Evolutionary conservation across 2,113 vertebrate species (phyloP).

Genomic region (Amphiprion ocellaris): DNA sequence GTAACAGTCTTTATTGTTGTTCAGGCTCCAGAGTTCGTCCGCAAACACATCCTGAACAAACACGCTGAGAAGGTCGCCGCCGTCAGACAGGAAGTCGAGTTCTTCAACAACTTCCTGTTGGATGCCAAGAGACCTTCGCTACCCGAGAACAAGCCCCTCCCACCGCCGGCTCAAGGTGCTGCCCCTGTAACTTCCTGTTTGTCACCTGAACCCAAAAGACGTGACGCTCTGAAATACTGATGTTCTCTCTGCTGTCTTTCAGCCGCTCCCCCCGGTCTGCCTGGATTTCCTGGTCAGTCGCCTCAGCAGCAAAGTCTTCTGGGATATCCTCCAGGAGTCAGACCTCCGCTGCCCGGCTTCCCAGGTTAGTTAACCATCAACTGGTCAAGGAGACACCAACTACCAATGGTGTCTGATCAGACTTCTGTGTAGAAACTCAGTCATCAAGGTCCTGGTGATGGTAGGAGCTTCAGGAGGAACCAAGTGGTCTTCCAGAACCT

Average conservation of each 20-base stretch:
- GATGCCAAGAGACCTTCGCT: conserved; percentile 91
- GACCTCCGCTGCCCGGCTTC: conserved; percentile 78
- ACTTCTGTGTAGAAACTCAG: no score
- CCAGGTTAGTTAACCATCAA: conserved; percentile 47
- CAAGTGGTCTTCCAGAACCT: no score
- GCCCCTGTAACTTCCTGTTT: not conserved
- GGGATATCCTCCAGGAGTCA: conserved; percentile 86
- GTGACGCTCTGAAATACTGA: no score
- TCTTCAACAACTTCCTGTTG: conserved; percentile 93
- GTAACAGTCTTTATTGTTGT: not conserved
- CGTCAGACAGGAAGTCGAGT: conserved; percentile 92
- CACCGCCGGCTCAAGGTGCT: conserved; percentile 86
- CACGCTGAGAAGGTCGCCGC: conserved; percentile 91
- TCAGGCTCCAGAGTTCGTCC: conserved; percentile 95
- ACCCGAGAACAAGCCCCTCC: conserved; percentile 90
- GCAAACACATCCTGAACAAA: conserved; percentile 96
- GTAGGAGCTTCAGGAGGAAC: no score
- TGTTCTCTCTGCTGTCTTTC: accelerated
- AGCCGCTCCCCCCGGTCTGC: conserved; percentile 81
- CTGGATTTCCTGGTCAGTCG: conserved; percentile 61
- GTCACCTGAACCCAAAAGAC: no score
- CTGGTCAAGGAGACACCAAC: no score
- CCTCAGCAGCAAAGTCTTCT: conserved; percentile 80
- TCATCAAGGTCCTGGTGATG: no score
- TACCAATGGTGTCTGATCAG: no score